Percentiles rank a stretch among this genome's conserved stretches.
phyloP scores from a whole-genome alignment of 1,140 invertebrate genomes.

The Fopius arisanus region DNA sequence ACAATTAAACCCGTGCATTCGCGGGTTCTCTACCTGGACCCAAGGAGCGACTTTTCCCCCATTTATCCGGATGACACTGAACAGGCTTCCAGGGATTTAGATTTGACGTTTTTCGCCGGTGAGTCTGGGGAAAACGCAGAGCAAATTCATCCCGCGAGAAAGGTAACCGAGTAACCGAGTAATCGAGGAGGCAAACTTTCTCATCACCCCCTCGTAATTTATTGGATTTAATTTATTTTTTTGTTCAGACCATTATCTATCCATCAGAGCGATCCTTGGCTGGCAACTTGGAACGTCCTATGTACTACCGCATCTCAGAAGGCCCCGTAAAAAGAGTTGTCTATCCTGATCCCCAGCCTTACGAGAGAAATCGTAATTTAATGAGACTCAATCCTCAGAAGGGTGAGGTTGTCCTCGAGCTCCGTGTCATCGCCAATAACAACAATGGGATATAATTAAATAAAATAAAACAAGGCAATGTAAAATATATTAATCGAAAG shows the following conservation, averaged over 20 bases:
- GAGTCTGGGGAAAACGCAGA: constrained; percentile 31
- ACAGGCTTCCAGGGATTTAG: constrained; percentile 51
- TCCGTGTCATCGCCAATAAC: constrained; percentile 55
- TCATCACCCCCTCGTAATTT: too few relatives aligned
- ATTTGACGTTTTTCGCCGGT: constrained; percentile 48
- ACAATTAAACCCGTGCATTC: background rate
- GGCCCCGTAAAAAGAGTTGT: constrained; percentile 38
- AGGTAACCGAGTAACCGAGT: constrained; percentile 33
- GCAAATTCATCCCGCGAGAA: constrained; percentile 36
- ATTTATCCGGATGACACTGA: constrained; percentile 34
- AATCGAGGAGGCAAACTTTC: too few relatives aligned
- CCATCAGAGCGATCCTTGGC: constrained; percentile 38
- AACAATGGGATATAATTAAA: constrained; percentile 39
- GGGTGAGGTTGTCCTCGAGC: constrained; percentile 55
- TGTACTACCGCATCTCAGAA: constrained; percentile 46
- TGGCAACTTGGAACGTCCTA: constrained; percentile 42
- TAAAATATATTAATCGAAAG: constrained; percentile 21
- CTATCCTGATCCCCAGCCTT: constrained; percentile 38
- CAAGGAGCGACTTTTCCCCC: constrained; percentile 31
- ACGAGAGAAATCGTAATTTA: constrained; percentile 47
- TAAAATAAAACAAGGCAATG: too few relatives aligned
- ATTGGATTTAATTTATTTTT: background rate
- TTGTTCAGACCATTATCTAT: constrained; percentile 39
- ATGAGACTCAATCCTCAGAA: constrained; percentile 48
- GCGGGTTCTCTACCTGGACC: constrained; percentile 43